phyloP scores from a whole-genome alignment of 1,140 invertebrate genomes.

The Dufourea novaeangliae region DNA sequence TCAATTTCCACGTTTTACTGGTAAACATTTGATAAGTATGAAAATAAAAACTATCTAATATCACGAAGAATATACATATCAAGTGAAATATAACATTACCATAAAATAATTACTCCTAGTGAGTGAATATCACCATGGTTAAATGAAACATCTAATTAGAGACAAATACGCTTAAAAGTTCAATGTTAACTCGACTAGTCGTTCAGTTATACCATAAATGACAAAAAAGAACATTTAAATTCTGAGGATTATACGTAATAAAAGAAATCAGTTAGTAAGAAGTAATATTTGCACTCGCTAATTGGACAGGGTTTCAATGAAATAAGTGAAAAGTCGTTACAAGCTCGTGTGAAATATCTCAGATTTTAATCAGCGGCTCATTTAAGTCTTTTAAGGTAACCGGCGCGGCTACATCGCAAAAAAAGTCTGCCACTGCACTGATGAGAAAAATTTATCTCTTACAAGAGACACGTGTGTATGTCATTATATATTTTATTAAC shows the following conservation, averaged over 20 bases:
- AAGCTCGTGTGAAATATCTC: background rate
- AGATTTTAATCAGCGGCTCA: no score
- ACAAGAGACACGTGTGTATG: no score
- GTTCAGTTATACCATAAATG: background rate
- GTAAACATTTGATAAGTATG: no score
- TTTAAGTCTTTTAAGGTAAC: no score
- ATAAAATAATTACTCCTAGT: background rate
- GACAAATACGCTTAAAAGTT: background rate
- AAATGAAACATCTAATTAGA: background rate
- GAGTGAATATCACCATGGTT: background rate
- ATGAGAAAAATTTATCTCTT: no score
- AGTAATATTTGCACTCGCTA: background rate
- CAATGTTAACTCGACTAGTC: background rate
- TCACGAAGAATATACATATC: no score
- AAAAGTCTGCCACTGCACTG: no score
- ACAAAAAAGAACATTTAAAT: background rate
- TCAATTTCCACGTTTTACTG: no score
- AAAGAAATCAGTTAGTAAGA: background rate
- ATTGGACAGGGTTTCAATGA: background rate
- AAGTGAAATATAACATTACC: background rate
- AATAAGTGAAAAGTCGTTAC: background rate
- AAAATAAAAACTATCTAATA: no score
- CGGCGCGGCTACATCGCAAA: no score
- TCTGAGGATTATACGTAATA: background rate
- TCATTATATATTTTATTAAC: no score